Evolutionary conservation across 2,888 invertebrate species (phyloP).

Genomic region (Rotaria sp.): DNA sequence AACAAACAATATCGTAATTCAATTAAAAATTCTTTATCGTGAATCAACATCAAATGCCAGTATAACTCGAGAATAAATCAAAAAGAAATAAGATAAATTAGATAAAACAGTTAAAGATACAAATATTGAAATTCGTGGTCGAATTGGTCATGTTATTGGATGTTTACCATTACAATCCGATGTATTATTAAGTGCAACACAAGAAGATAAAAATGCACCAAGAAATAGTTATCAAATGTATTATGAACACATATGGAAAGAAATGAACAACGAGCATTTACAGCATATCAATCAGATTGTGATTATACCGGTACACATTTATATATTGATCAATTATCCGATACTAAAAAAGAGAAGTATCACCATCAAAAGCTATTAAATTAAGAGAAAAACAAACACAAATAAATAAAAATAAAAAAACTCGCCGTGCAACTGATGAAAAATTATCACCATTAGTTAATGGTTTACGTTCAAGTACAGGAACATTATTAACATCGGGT

Average conservation of each 20-base stretch:
- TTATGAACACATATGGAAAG: neutral
- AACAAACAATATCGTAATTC: neutral
- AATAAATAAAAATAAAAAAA: neutral
- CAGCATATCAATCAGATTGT: neutral
- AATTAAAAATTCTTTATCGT: neutral
- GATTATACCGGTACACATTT: neutral
- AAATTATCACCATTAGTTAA: neutral
- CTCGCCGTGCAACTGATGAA: neutral
- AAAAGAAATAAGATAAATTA: neutral
- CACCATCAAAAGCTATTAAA: neutral
- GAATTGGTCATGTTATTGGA: neutral
- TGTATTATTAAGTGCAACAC: neutral
- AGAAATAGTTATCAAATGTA: neutral
- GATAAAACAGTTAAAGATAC: neutral
- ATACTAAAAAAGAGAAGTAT: neutral
- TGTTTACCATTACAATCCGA: neutral
- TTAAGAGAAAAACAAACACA: neutral
- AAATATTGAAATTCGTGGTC: neutral
- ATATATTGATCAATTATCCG: neutral
- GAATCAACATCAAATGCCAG: neutral
- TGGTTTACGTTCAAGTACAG: neutral
- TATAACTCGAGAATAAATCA: neutral
- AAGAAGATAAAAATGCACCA: neutral
- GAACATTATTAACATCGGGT: neutral
- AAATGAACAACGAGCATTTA: slow-evolving; percentile 8